phyloP scores from a whole-genome alignment of 2,888 invertebrate genomes.

The Mellilla xanthometata region DNA sequence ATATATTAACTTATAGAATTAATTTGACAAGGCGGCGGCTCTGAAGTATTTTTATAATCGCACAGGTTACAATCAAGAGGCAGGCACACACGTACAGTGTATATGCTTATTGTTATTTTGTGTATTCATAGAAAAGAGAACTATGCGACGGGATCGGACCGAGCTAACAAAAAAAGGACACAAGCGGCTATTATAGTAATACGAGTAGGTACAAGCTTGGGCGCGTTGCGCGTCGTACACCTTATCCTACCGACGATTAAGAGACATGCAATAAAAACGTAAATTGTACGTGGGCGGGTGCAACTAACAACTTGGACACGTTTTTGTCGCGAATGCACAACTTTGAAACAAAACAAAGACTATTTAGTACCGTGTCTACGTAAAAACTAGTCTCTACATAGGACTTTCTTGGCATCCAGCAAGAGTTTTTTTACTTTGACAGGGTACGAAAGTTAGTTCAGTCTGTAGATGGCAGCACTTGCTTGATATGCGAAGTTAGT shows the following conservation, averaged over 20 bases:
- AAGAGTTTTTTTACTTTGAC: not conserved
- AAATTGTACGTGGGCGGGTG: constrained; percentile 47
- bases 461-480: constrained; percentile 11
- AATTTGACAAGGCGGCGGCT: constrained; percentile 53
- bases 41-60: constrained; percentile 24
- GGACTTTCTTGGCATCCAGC: not conserved
- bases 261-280: constrained; percentile 53
- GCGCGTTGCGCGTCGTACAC: too few relatives aligned
- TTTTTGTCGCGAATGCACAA: constrained; percentile 27
- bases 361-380: constrained; percentile 8
- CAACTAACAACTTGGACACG: constrained; percentile 27
- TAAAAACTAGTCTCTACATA: not conserved
- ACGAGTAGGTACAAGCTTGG: not conserved
- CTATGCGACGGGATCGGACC: not conserved
- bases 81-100: not conserved
- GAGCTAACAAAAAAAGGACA: constrained; percentile 6
- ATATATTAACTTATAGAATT: constrained; percentile 60
- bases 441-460: constrained; percentile 1
- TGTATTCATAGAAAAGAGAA: not conserved
- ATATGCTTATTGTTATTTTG: not conserved
- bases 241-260: constrained; percentile 20
- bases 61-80: not conserved
- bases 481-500: constrained; percentile 14
- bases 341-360: constrained; percentile 21
- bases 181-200: constrained; percentile 1